phyloP scores from a whole-genome alignment of 2,113 vertebrate genomes.

The Cryptomyrus ogoouensis region DNA sequence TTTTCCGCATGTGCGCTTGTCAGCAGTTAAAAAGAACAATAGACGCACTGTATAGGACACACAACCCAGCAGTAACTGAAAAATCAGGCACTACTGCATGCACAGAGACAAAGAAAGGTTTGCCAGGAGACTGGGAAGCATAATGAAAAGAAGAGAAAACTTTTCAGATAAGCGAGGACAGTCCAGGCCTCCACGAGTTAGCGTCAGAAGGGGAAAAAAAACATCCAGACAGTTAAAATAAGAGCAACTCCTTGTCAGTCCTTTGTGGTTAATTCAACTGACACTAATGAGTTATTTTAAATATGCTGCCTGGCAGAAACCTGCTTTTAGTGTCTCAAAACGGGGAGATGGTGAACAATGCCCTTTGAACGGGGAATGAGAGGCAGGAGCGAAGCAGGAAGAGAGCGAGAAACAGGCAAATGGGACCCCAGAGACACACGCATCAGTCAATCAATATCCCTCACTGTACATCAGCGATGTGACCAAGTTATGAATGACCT shows the following conservation, averaged over 20 bases:
- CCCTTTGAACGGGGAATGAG: slow-evolving; percentile 88
- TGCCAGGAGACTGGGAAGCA: background rate
- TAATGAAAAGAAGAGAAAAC: background rate
- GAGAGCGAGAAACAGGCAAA: slow-evolving; percentile 62
- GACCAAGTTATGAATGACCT: slow-evolving; percentile 99
- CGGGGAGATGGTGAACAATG: slow-evolving; percentile 56
- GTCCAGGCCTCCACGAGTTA: slow-evolving; percentile 8
- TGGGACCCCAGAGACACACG: slow-evolving; percentile 99
- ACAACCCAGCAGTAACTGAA: background rate
- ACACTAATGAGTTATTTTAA: slow-evolving; percentile 94
- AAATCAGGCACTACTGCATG: background rate
- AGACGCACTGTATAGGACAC: background rate
- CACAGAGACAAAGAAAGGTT: background rate
- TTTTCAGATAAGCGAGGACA: background rate
- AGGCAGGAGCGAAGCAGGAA: slow-evolving; percentile 64
- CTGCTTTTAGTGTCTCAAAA: slow-evolving; percentile 82
- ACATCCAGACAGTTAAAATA: slow-evolving; percentile 69
- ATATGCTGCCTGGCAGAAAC: slow-evolving; percentile 93
- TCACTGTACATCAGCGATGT: slow-evolving; percentile 91
- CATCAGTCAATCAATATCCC: slow-evolving; percentile 99
- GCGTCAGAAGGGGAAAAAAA: slow-evolving; percentile 25
- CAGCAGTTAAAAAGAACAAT: background rate
- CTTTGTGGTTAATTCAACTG: slow-evolving; percentile 88
- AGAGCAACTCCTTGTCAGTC: slow-evolving; percentile 83
- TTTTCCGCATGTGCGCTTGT: background rate